A percentile compares a stretch with the other conserved stretches of the same genome.
These are phyloP conservation scores for Alauda arvensis DNA, from an alignment of 2,797 vertebrate species.

Conservation along the genomic window DNA sequence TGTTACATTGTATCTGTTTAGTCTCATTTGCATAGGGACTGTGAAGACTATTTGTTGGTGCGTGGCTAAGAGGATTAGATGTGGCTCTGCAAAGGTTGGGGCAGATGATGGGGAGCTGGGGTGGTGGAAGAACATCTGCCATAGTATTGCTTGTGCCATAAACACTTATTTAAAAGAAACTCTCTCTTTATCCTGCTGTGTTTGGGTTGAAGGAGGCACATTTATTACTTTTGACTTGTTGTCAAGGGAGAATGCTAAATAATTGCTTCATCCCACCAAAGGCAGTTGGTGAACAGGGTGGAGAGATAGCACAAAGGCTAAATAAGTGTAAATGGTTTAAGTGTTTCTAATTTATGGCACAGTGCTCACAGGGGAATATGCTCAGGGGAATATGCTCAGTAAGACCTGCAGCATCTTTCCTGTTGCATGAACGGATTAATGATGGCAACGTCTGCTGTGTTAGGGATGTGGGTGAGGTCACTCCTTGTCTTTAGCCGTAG, in stretches of 20 bases:
- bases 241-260: background rate
- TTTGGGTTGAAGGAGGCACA: background rate
- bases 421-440: background rate
- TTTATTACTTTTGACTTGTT: background rate
- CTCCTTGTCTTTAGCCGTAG: background rate
- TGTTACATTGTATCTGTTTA: background rate
- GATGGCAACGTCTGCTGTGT: background rate
- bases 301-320: slow-evolving; percentile 12
- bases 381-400: background rate
- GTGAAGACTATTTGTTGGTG: background rate
- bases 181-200: background rate
- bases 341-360: slow-evolving; percentile 3
- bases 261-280: background rate
- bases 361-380: background rate
- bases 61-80: background rate
- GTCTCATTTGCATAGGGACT: background rate
- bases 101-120: background rate
- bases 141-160: background rate
- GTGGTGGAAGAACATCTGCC: background rate
- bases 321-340: slow-evolving; percentile 41
- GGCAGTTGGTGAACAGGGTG: background rate
- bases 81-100: background rate
- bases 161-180: background rate
- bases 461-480: background rate
- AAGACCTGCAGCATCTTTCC: slow-evolving; percentile 29